phyloP scores from a whole-genome alignment of 2,888 invertebrate genomes.

The Apotomis turbidana region DNA sequence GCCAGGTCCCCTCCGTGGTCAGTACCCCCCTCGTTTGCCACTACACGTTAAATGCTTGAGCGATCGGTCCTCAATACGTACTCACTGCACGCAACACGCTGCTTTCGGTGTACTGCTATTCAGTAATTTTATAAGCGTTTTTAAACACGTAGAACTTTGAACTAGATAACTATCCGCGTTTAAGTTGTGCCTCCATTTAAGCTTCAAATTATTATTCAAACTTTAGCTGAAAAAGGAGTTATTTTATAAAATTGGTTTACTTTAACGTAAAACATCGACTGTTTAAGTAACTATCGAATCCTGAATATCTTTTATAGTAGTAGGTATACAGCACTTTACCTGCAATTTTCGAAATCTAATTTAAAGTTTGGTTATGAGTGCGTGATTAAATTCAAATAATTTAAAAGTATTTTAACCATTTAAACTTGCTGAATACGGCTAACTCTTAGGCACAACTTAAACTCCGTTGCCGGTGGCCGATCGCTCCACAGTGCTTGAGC shows the following conservation, averaged over 20 bases:
- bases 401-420: neutral
- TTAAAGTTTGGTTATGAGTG: slow-evolving; percentile 61
- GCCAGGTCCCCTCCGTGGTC: slow-evolving; percentile 97
- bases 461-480: slow-evolving; percentile 70
- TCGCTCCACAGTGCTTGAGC: slow-evolving; percentile 79
- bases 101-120: slow-evolving; percentile 80
- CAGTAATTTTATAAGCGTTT: slow-evolving; percentile 65
- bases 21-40: slow-evolving; percentile 72
- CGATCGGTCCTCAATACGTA: slow-evolving; percentile 74
- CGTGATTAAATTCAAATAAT: slow-evolving; percentile 53
- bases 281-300: slow-evolving; percentile 63
- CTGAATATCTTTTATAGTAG: slow-evolving; percentile 42
- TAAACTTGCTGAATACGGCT: slow-evolving; percentile 49
- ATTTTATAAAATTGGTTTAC: slow-evolving; percentile 53
- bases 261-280: slow-evolving; percentile 28
- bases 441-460: slow-evolving; percentile 72
- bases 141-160: slow-evolving; percentile 66
- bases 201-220: slow-evolving; percentile 6
- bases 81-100: slow-evolving; percentile 76
- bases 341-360: slow-evolving; percentile 60
- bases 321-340: slow-evolving; percentile 48
- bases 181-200: slow-evolving; percentile 69
- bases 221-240: neutral
- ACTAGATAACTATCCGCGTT: slow-evolving; percentile 54
- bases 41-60: slow-evolving; percentile 65